Percentiles rank a stretch among this genome's conserved stretches.
Conservation (phyloP, 2,797 vertebrate species). For the Zenarchopterus dispar region DNA sequence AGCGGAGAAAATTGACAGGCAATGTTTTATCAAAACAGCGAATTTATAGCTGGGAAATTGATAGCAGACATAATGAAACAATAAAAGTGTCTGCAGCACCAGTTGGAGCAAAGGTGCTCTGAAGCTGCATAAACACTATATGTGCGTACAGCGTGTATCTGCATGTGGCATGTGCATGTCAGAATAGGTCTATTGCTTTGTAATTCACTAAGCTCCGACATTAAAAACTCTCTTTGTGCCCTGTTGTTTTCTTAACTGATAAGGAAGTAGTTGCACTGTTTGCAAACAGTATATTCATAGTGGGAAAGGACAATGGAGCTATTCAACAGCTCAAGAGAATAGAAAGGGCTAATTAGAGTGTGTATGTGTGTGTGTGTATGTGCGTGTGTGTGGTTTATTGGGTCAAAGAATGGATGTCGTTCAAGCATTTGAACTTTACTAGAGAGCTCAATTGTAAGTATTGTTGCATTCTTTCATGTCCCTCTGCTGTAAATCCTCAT, state of each 20-base stretch:
- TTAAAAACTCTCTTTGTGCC: slow-evolving; percentile 35
- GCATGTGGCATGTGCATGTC: not conserved
- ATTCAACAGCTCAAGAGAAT: slow-evolving; percentile 39
- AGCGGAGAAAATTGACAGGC: slow-evolving; percentile 65
- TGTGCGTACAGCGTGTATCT: not conserved
- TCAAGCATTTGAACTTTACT: slow-evolving; percentile 49
- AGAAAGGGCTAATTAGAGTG: slow-evolving; percentile 24
- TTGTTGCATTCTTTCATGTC: slow-evolving; percentile 59
- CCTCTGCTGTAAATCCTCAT: slow-evolving; percentile 54
- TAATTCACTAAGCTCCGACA: slow-evolving; percentile 9
- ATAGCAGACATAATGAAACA: slow-evolving; percentile 75
- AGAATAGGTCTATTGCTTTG: slow-evolving; percentile 14
- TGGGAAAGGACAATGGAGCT: slow-evolving; percentile 48
- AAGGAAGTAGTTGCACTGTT: slow-evolving; percentile 63
- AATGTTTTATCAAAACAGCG: slow-evolving; percentile 65
- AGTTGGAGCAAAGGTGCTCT: slow-evolving; percentile 36
- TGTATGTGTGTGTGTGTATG: slow-evolving; percentile 21
- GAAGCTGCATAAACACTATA: slow-evolving; percentile 6
- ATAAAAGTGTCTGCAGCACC: slow-evolving; percentile 60
- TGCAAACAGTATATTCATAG: slow-evolving; percentile 56
- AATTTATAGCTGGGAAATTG: slow-evolving; percentile 72
- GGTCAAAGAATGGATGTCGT: slow-evolving; percentile 17
- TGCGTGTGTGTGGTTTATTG: slow-evolving; percentile 18
- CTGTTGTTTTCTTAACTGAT: slow-evolving; percentile 58
- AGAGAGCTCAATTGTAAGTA: slow-evolving; percentile 49